Evolutionary conservation across 2,888 invertebrate genomes (phyloP).

Genomic region (Branchipolynoe longqiensis): DNA sequence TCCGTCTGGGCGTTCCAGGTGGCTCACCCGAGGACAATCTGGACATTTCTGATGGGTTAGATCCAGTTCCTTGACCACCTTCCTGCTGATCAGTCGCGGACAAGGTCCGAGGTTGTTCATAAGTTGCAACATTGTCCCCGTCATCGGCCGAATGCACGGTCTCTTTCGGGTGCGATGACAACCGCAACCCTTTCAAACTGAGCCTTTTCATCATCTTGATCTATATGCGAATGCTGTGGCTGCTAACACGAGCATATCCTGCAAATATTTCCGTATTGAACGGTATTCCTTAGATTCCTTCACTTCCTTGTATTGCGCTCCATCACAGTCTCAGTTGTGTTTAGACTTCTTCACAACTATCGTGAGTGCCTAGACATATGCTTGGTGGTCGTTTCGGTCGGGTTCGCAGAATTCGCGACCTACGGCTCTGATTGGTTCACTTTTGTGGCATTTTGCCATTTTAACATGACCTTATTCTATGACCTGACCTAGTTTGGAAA

Average conservation of each 20-base stretch:
- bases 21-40: neutral
- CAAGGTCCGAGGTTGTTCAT: conserved; percentile 3
- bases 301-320: conserved; percentile 55
- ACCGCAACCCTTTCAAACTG: conserved; percentile 60
- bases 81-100: conserved; percentile 27
- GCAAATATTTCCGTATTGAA: conserved; percentile 25
- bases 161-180: conserved; percentile 60
- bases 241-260: conserved; percentile 19
- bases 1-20: conserved; percentile 55
- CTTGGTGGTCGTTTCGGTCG: neutral
- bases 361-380: neutral
- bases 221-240: neutral
- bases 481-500: conserved; percentile 14
- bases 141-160: conserved; percentile 21
- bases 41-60: too few species aligned
- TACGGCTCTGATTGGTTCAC: neutral
- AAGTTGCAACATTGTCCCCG: conserved; percentile 18
- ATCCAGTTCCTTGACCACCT: too few species aligned
- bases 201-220: conserved; percentile 63
- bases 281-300: conserved; percentile 57
- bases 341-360: neutral
- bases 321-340: neutral
- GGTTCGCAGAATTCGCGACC: neutral
- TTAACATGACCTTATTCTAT: too few species aligned
- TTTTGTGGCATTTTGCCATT: neutral